These are phyloP conservation scores for Actinostola sp. DNA, from an alignment of 92 coral and sea anemone species.

Conservation along the genomic window DNA sequence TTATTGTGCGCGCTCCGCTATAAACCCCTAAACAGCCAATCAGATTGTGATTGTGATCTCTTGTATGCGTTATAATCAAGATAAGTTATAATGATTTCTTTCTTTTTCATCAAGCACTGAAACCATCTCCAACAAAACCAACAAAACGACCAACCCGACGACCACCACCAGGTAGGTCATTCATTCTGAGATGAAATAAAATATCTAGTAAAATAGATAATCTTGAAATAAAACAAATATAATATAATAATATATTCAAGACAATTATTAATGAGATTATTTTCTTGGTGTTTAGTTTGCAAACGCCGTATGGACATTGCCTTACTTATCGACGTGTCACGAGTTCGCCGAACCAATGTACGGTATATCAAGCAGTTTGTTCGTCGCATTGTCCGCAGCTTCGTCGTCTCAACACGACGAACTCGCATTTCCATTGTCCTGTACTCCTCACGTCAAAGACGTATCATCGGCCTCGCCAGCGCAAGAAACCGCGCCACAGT, in stretches of 20 bases:
- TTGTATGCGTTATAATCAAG: too few relatives aligned
- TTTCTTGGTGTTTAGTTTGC: conserved; percentile 44
- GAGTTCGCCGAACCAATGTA: conserved; percentile 23
- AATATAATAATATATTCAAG: neutral
- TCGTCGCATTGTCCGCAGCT: conserved; percentile 53
- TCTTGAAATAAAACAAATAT: too few relatives aligned
- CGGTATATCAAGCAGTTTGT: conserved; percentile 55
- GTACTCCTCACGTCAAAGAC: conserved; percentile 45
- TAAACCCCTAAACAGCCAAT: too few relatives aligned
- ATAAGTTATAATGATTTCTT: too few relatives aligned
- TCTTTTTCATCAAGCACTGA: too few relatives aligned
- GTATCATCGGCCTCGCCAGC: conserved; percentile 35
- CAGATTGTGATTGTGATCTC: too few relatives aligned
- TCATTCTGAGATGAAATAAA: too few relatives aligned
- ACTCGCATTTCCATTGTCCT: conserved; percentile 72
- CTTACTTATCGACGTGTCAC: conserved; percentile 53
- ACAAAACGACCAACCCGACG: too few relatives aligned
- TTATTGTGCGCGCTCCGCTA: too few relatives aligned
- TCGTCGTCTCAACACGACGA: conserved; percentile 54
- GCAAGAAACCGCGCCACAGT: conserved; percentile 7
- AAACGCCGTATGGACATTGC: conserved; percentile 63
- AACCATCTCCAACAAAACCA: too few relatives aligned
- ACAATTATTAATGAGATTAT: neutral
- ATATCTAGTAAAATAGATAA: too few relatives aligned
- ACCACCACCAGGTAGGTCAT: too few relatives aligned